Base-by-base conservation (phyloP, 2,113 vertebrate genomes). In the Pogonocichla stellata region DNA sequence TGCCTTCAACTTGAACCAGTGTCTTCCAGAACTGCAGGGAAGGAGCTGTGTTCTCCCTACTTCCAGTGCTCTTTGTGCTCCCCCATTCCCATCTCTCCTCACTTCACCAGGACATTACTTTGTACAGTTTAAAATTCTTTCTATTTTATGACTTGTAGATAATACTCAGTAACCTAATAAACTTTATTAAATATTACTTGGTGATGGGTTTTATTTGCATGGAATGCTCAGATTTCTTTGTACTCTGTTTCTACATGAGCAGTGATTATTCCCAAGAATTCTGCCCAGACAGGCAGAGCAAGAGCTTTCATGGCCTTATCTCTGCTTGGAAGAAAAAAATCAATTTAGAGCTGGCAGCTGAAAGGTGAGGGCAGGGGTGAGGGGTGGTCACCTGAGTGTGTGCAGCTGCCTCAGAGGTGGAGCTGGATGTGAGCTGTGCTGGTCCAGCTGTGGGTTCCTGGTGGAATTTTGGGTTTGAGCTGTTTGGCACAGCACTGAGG, bases 111-210 rank as follows among this genome's bases (percentile, higher is more conserved):
- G 95, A 92, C 70, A 18, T 89, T 60, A 92, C 94, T 93, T 98
- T 99, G 98, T 98, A 98, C 97, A 97, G 97, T 98, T 98, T 96
- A 97, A 98, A 98, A 84, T 74, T 33, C 42, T 97, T 98, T 98
- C 97, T 98, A 98, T 98, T 98, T 97, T 98, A 98, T 98, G 98
- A 92, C 97, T 98, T 98, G 98, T 99, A 99, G 98, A 97, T 98
- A 98, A 98, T 98, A 96, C 98, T 98, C 97, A 95, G 96, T 98
- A 98, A 98, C 98, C 97, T 98, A 99, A 99, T 98, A 98, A 98
- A 98, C 98, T 98, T 98, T 98, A 99, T 99, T 98, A 98, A 99
- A 97, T 97, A 97, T 90, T 71, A 19, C 45, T 70, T 6, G 69
- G 43, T 65, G 77, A 2, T 80, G 54, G 4, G 9, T 54, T 87